phyloP scores from a whole-genome alignment of 1,140 invertebrate species.

The Hylyphantes graminicola region DNA sequence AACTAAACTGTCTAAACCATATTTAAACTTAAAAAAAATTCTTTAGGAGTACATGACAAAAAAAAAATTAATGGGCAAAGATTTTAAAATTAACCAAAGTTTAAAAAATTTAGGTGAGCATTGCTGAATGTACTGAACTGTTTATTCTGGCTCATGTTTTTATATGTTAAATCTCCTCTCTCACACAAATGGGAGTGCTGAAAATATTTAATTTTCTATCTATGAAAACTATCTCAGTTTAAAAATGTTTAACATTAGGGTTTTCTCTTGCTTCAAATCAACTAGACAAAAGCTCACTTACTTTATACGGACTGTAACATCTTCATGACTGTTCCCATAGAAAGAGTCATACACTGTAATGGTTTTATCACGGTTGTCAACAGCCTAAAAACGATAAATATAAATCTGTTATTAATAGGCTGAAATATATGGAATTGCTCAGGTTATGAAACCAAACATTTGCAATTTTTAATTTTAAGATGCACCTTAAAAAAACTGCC shows the following conservation, averaged over 20 bases:
- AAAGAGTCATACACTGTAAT: slow-evolving; percentile 95
- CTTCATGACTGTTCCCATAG: slow-evolving; percentile 81
- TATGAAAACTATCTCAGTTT: not conserved
- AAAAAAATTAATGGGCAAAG: too few species aligned
- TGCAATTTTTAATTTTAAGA: not conserved
- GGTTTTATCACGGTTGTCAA: slow-evolving; percentile 82
- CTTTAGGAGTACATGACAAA: too few species aligned
- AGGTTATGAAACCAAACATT: not conserved
- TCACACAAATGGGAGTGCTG: too few species aligned
- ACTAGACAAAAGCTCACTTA: slow-evolving; percentile 15
- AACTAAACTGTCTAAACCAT: too few species aligned
- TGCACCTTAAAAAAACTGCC: not conserved
- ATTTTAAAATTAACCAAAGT: too few species aligned
- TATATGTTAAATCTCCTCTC: too few species aligned
- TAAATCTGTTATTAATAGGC: not conserved
- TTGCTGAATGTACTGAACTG: too few species aligned
- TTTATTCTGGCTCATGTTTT: too few species aligned
- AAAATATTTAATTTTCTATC: too few species aligned
- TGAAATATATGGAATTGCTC: not conserved
- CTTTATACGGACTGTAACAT: slow-evolving; percentile 72
- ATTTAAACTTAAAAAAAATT: too few species aligned
- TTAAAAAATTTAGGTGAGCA: too few species aligned
- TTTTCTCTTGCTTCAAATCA: not conserved
- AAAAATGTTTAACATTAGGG: not conserved
- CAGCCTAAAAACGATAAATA: slow-evolving; percentile 71